Evolutionary conservation across 1,140 invertebrate species (phyloP).

Genomic region (Cotesia chilonis): DNA sequence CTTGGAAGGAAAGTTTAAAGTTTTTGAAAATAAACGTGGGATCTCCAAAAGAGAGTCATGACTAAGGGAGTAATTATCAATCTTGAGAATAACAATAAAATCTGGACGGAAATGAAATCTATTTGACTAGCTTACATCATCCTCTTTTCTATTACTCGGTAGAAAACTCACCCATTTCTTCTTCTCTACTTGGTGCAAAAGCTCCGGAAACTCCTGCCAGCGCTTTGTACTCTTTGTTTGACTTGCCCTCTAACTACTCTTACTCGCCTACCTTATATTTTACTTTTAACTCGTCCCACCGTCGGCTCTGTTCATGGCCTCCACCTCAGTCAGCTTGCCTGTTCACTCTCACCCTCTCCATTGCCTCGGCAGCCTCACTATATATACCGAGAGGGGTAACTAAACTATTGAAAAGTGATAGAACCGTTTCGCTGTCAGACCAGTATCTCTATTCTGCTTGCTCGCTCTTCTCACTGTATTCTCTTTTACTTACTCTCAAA

Average conservation of each 20-base stretch:
- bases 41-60: background rate
- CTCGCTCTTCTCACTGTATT: background rate
- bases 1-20: too few species aligned
- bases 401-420: constrained; percentile 36
- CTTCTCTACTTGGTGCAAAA: constrained; percentile 19
- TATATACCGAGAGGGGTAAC: background rate
- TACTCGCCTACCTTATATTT: constrained; percentile 49
- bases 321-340: too few species aligned
- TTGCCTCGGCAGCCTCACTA: background rate
- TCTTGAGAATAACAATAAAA: constrained; percentile 21
- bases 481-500: background rate
- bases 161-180: constrained; percentile 1
- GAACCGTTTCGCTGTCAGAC: constrained; percentile 27
- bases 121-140: constrained; percentile 43
- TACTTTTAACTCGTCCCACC: constrained; percentile 44
- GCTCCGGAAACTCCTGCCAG: constrained; percentile 28
- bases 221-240: constrained; percentile 51
- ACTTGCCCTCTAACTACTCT: constrained; percentile 52
- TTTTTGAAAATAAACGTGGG: too few species aligned
- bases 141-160: constrained; percentile 16
- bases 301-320: too few species aligned
- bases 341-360: too few species aligned
- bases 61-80: too few species aligned
- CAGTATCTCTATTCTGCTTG: background rate
- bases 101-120: constrained; percentile 46